phyloP scores from a whole-genome alignment of 2,797 vertebrate species.

The Dryobates pubescens region DNA sequence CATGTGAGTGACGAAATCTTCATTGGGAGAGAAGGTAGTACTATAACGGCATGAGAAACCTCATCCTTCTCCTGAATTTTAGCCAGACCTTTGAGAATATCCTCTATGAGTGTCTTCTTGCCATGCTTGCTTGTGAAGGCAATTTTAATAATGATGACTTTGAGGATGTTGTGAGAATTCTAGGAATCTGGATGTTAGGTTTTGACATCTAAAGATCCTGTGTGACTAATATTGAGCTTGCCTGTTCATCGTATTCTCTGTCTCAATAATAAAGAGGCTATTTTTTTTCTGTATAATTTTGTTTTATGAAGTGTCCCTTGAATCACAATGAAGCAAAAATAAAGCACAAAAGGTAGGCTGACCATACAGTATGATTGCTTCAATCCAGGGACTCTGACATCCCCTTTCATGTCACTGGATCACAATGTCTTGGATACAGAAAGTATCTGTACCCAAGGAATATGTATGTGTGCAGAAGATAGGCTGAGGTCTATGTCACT shows the following conservation, averaged over 20 bases:
- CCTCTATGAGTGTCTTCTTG: background rate
- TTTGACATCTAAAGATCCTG: background rate
- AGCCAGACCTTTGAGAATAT: background rate
- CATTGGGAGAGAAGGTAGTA: background rate
- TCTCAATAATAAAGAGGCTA: background rate
- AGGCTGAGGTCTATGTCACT: background rate
- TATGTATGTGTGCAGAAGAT: background rate
- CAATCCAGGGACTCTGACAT: background rate
- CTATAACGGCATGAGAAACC: background rate
- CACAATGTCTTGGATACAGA: background rate
- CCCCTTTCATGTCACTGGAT: background rate
- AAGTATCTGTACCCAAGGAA: background rate
- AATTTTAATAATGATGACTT: background rate
- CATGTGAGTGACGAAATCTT: background rate
- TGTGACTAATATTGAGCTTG: background rate
- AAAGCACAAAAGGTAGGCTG: background rate
- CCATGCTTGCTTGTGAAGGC: background rate
- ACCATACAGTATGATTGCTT: background rate
- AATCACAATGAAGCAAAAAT: conserved; percentile 1
- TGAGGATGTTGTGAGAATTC: background rate
- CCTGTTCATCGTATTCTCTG: background rate
- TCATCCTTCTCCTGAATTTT: background rate
- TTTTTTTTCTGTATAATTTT: conserved; percentile 4
- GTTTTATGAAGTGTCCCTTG: background rate
- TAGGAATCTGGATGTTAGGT: background rate